These are phyloP conservation scores for Philereme vetulata DNA, from an alignment of 2,888 invertebrate species.

Conservation along the genomic window DNA sequence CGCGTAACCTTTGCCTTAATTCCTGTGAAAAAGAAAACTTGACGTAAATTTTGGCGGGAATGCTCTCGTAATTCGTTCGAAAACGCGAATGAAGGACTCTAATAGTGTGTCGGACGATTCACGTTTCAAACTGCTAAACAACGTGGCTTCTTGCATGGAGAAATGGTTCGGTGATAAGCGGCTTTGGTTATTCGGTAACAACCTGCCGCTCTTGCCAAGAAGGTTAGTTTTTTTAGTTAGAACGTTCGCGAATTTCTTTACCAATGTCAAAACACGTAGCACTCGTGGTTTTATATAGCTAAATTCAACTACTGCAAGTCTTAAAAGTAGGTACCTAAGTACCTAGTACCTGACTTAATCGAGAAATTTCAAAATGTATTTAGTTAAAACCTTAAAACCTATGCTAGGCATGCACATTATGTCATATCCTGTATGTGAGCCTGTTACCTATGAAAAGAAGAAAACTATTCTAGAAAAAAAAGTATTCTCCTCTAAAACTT, in stretches of 20 bases:
- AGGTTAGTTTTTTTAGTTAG: slow-evolving; percentile 81
- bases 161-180: slow-evolving; percentile 96
- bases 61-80: slow-evolving; percentile 52
- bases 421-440: no score
- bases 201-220: slow-evolving; percentile 92
- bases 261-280: slow-evolving; percentile 7
- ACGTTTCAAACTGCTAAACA: slow-evolving; percentile 72
- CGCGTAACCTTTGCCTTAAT: slow-evolving; percentile 1
- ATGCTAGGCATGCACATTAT: no score
- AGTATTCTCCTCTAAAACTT: no score
- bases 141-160: slow-evolving; percentile 89
- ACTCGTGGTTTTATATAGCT: no score
- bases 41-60: slow-evolving; percentile 64
- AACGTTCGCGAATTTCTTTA: slow-evolving; percentile 10
- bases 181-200: slow-evolving; percentile 95
- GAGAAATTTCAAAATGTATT: no score
- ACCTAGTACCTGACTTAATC: no score
- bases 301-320: no score
- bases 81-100: slow-evolving; percentile 71
- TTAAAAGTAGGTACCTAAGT: no score
- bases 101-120: slow-evolving; percentile 51
- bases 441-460: no score
- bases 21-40: slow-evolving; percentile 21
- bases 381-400: no score
- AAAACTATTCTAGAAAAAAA: no score